Percentiles rank a stretch among this genome's conserved stretches.
Evolutionary conservation across 2,797 vertebrate genomes (phyloP).

Genomic region (Monodelphis domestica): DNA sequence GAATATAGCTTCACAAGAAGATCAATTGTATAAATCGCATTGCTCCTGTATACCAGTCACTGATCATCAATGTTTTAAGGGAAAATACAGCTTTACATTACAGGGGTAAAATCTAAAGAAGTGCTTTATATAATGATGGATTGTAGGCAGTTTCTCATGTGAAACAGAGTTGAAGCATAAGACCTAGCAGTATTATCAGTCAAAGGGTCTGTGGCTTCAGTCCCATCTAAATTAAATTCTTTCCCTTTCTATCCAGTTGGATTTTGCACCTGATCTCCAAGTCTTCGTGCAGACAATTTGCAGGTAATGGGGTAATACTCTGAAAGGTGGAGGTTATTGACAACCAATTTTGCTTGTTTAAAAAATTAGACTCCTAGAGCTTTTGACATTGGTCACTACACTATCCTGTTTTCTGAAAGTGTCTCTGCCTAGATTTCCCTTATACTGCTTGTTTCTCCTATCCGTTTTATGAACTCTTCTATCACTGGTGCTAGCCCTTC

Average conservation of each 20-base stretch:
- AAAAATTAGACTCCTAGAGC: background rate
- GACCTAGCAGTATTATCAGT: background rate
- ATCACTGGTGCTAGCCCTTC: background rate
- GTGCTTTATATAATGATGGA: slow-evolving; percentile 43
- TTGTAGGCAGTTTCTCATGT: slow-evolving; percentile 20
- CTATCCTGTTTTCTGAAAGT: background rate
- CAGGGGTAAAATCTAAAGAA: slow-evolving; percentile 24
- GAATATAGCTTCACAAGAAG: slow-evolving; percentile 67
- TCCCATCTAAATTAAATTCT: slow-evolving; percentile 29
- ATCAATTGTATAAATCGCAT: slow-evolving; percentile 48
- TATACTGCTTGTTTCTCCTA: background rate
- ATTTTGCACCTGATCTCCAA: slow-evolving; percentile 10
- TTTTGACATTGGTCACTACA: background rate
- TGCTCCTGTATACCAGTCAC: slow-evolving; percentile 11
- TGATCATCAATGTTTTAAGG: slow-evolving; percentile 45
- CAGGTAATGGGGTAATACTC: background rate
- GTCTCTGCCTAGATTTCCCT: background rate
- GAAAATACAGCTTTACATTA: slow-evolving; percentile 2
- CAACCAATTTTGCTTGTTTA: background rate
- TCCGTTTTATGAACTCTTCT: background rate
- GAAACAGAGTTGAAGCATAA: slow-evolving; percentile 31
- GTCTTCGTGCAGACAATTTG: background rate
- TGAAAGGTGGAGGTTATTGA: background rate
- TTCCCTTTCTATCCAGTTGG: background rate
- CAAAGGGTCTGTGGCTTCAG: background rate